These are phyloP conservation scores for Dinomys branickii DNA, from an alignment of 2,113 vertebrate genomes.

Conservation along the genomic window DNA sequence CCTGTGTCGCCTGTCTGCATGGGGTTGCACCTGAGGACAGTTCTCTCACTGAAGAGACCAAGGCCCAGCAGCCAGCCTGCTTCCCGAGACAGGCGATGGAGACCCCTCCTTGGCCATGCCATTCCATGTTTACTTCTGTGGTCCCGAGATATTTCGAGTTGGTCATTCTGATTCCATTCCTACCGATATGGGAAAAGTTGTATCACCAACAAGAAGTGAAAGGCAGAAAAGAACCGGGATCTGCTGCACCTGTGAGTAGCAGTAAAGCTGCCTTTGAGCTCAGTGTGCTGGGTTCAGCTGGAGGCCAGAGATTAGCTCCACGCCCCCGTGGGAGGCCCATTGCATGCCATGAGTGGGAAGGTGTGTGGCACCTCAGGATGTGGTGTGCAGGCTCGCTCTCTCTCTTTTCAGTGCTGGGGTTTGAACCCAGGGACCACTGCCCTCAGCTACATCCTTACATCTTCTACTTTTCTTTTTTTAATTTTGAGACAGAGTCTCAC, in stretches of 20 bases:
- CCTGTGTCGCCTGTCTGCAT: not conserved
- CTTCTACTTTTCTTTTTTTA: not conserved
- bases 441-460: not conserved
- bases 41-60: conserved; percentile 26
- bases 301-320: conserved; percentile 27
- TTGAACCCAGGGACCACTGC: not conserved
- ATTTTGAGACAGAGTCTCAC: not conserved
- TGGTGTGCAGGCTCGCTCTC: too few relatives aligned
- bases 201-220: conserved; percentile 58
- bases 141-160: conserved; percentile 72
- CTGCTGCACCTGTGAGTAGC: not conserved
- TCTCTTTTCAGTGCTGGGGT: not conserved
- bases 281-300: not conserved
- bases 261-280: conserved; percentile 21
- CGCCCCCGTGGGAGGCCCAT: not conserved
- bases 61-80: not conserved
- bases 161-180: conserved; percentile 71
- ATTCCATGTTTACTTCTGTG: conserved; percentile 65
- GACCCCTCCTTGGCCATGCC: conserved; percentile 22
- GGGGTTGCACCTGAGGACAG: not conserved
- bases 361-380: rapidly evolving
- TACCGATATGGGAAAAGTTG: conserved; percentile 48
- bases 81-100: not conserved
- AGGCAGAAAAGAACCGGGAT: conserved; percentile 47
- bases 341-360: not conserved